Evolutionary conservation across 2,113 vertebrate genomes (phyloP).

Genomic region (Chaenogobius annularis): DNA sequence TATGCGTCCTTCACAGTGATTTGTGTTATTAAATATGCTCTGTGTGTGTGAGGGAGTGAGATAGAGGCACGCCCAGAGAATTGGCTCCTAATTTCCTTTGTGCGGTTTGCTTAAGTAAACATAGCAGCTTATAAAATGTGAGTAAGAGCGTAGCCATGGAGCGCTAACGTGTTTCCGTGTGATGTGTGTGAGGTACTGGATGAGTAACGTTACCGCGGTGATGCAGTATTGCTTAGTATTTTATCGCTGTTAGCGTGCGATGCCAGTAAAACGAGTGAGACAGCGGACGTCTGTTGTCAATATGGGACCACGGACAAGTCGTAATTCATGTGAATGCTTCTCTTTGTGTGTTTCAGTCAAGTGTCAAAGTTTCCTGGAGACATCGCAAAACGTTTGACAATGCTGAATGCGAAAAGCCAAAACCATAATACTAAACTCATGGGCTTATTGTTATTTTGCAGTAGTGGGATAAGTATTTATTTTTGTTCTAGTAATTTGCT

Average conservation of each 20-base stretch:
- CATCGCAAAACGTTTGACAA: neutral
- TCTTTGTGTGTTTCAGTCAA: neutral
- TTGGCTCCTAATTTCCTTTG: constrained; percentile 71
- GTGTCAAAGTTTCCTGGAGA: constrained; percentile 4
- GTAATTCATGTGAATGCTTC: neutral
- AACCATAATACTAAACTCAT: neutral
- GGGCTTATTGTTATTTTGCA: neutral
- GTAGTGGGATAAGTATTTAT: neutral
- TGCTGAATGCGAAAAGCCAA: neutral
- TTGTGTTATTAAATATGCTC: constrained; percentile 6
- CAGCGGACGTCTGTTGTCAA: constrained; percentile 63
- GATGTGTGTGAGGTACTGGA: constrained; percentile 13
- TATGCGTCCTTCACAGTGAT: neutral
- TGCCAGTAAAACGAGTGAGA: constrained; percentile 53
- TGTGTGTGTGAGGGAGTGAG: constrained; percentile 1
- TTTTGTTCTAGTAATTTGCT: neutral
- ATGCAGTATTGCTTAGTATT: constrained; percentile 36
- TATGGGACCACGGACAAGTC: constrained; percentile 11
- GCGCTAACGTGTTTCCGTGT: constrained; percentile 46
- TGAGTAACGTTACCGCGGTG: constrained; percentile 51
- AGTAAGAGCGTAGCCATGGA: constrained; percentile 37
- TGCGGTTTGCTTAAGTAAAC: constrained; percentile 73
- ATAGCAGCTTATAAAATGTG: constrained; percentile 50
- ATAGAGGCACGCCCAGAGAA: constrained; percentile 41
- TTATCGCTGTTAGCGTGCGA: constrained; percentile 40